phyloP scores from a whole-genome alignment of 2,888 invertebrate species.

The Synanthedon myopaeformis region DNA sequence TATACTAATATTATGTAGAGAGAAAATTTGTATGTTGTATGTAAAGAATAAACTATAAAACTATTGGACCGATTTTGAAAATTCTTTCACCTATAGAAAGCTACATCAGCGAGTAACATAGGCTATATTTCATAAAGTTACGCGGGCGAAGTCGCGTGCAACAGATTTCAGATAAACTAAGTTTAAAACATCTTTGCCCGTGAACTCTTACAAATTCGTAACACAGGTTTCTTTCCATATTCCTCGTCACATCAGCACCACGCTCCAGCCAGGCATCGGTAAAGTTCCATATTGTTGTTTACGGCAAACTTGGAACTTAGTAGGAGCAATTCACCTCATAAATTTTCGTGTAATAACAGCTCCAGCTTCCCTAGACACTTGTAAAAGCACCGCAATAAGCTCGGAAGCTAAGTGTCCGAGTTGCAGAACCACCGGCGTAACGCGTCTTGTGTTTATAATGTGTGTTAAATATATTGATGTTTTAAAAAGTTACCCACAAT shows the following conservation, averaged over 20 bases:
- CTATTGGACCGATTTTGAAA: too few relatives aligned
- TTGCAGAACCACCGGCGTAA: background rate
- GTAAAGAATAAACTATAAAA: too few relatives aligned
- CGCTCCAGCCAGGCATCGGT: conserved; percentile 41
- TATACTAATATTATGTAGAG: too few relatives aligned
- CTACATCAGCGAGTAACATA: too few relatives aligned
- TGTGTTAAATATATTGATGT: background rate
- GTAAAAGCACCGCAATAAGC: conserved; percentile 56
- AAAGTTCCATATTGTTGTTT: conserved; percentile 66
- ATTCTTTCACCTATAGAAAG: too few relatives aligned
- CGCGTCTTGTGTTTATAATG: background rate
- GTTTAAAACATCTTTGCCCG: conserved; percentile 4
- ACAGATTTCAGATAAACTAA: background rate
- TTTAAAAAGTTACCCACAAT: background rate
- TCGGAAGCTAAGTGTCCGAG: conserved; percentile 11
- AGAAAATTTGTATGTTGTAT: too few relatives aligned
- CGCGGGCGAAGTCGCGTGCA: too few relatives aligned
- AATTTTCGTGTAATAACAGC: conserved; percentile 65
- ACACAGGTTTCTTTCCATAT: conserved; percentile 42
- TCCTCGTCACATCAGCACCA: conserved; percentile 44
- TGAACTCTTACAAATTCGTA: conserved; percentile 39
- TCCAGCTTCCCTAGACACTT: conserved; percentile 63
- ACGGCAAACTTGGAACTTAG: conserved; percentile 58
- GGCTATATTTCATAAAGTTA: background rate
- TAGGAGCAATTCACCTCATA: conserved; percentile 58